phyloP scores from a whole-genome alignment of 2,797 vertebrate genomes.

The Sebastes ruberrimus region DNA sequence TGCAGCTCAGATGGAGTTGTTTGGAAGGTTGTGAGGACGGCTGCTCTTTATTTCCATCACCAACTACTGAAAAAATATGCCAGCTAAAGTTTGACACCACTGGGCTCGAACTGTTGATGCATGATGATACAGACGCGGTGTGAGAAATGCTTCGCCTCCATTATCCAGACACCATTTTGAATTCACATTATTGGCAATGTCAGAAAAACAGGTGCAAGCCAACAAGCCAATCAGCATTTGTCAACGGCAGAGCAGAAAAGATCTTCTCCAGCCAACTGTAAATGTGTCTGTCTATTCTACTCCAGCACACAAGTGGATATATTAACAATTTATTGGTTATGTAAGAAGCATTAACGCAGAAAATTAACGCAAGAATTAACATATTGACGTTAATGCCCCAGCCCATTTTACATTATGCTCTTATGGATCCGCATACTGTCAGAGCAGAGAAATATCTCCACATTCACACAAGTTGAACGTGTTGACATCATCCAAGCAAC shows the following conservation, averaged over 20 bases:
- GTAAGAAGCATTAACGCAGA: neutral
- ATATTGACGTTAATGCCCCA: neutral
- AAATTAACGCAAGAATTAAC: neutral
- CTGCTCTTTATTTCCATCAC: neutral
- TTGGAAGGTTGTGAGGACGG: neutral
- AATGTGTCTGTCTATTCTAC: neutral
- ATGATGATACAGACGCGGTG: neutral
- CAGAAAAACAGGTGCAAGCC: conserved; percentile 7
- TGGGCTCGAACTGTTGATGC: neutral
- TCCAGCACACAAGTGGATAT: neutral
- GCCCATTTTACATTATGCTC: neutral
- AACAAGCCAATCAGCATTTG: conserved; percentile 29
- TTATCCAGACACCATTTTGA: conserved; percentile 7
- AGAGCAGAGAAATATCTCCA: conserved; percentile 35
- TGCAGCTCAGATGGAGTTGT: neutral
- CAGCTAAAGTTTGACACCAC: neutral
- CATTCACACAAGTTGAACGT: conserved; percentile 40
- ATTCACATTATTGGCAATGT: conserved; percentile 21
- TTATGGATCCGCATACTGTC: conserved; percentile 21
- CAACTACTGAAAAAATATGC: neutral
- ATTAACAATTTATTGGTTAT: neutral
- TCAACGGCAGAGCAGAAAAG: neutral
- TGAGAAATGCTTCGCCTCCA: conserved; percentile 11
- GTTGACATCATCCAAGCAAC: conserved; percentile 42
- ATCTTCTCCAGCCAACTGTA: neutral